phyloP scores from a whole-genome alignment of 2,888 invertebrate species.

The Drosophila mulleri region DNA sequence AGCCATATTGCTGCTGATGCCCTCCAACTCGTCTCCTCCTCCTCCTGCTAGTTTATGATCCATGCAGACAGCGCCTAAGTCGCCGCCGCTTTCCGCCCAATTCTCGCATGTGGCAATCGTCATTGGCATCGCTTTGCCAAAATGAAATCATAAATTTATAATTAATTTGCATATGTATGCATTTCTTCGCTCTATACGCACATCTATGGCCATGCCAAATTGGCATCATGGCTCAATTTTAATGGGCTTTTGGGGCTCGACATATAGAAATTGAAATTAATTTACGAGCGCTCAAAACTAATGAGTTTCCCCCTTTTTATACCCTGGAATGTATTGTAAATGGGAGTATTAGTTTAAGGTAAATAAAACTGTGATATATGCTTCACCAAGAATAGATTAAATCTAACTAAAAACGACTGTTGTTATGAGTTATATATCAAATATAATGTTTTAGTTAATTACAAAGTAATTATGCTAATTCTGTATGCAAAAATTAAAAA shows the following conservation, averaged over 20 bases:
- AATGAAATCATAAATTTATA: slow-evolving; percentile 77
- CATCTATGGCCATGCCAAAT: slow-evolving; percentile 56
- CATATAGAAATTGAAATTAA: slow-evolving; percentile 45
- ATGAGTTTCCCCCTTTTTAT: slow-evolving; percentile 33
- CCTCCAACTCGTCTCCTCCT: background rate
- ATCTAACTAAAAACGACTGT: no score
- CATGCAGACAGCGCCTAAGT: slow-evolving; percentile 61
- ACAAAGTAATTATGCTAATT: no score
- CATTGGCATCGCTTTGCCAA: slow-evolving; percentile 48
- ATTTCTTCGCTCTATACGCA: slow-evolving; percentile 24
- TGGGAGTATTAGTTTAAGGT: background rate
- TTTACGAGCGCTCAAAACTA: slow-evolving; percentile 51
- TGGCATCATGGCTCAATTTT: slow-evolving; percentile 79
- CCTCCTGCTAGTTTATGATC: slow-evolving; percentile 53
- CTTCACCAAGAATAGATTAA: no score
- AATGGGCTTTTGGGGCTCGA: slow-evolving; percentile 41
- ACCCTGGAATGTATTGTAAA: background rate
- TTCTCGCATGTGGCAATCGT: slow-evolving; percentile 13
- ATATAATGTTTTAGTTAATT: no score
- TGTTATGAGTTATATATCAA: no score
- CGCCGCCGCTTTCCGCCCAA: background rate
- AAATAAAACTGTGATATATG: no score
- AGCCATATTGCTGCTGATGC: slow-evolving; percentile 36
- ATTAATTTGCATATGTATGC: slow-evolving; percentile 74
- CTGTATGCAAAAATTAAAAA: no score